Evolutionary conservation across 1,140 invertebrate species (phyloP).

Genomic region (Globodera rostochiensis): DNA sequence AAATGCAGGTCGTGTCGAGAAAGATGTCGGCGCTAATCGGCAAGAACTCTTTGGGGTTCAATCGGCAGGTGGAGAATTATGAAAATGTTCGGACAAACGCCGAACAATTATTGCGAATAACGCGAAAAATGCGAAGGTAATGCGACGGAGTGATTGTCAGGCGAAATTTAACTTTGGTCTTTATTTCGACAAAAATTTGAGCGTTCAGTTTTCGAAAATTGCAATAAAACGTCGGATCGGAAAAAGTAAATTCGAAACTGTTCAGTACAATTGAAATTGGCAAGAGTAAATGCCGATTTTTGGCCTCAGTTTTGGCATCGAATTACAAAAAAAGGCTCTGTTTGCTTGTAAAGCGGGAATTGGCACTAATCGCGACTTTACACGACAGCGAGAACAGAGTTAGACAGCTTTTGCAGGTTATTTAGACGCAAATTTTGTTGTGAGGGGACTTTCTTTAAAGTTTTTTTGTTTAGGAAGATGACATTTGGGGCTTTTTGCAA

Average conservation of each 20-base stretch:
- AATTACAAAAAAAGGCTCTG: slow-evolving; percentile 36
- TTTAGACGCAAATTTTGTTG: slow-evolving; percentile 31
- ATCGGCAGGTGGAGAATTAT: slow-evolving; percentile 46
- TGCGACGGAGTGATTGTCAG: not conserved
- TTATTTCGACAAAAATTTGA: too few relatives aligned
- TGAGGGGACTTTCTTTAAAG: not conserved
- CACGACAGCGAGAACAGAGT: slow-evolving; percentile 43
- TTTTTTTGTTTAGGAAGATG: slow-evolving; percentile 49
- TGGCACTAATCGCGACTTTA: slow-evolving; percentile 37
- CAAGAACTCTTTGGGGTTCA: slow-evolving; percentile 43
- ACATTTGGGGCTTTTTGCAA: slow-evolving; percentile 56
- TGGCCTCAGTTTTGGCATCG: slow-evolving; percentile 39
- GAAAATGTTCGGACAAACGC: slow-evolving; percentile 35
- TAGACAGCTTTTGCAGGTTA: slow-evolving; percentile 45
- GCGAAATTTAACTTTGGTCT: too few relatives aligned
- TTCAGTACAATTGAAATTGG: slow-evolving; percentile 25
- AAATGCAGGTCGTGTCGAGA: slow-evolving; percentile 53
- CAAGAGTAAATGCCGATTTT: slow-evolving; percentile 20
- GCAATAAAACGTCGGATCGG: slow-evolving; percentile 5
- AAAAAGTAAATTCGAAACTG: not conserved
- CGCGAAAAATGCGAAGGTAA: slow-evolving; percentile 36
- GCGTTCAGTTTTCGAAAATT: too few relatives aligned
- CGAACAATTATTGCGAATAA: slow-evolving; percentile 26
- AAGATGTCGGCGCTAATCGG: slow-evolving; percentile 50
- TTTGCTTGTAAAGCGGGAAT: slow-evolving; percentile 24